These are phyloP conservation scores for Apistogramma diplotaenia DNA, from an alignment of 2,113 vertebrate genomes.

Conservation along the genomic window DNA sequence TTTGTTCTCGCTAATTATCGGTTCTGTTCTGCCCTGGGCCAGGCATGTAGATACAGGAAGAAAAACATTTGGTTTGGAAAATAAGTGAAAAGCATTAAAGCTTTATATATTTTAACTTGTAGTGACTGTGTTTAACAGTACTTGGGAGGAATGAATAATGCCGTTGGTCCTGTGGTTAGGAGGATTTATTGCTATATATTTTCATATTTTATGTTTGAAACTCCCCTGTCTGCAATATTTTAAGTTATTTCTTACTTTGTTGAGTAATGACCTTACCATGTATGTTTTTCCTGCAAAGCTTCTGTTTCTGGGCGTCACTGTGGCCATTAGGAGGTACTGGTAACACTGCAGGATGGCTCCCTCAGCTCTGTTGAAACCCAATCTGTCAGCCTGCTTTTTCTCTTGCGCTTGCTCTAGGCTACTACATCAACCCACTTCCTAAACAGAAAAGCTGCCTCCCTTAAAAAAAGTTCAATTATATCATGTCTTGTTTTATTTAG, in stretches of 20 bases:
- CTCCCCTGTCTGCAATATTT: conserved; percentile 74
- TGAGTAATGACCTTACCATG: conserved; percentile 74
- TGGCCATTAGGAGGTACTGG: conserved; percentile 52
- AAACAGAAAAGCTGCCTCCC: conserved; percentile 3
- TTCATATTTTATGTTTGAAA: conserved; percentile 75
- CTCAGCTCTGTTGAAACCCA: conserved; percentile 47
- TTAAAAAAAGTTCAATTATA: background rate
- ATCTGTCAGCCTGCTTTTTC: conserved; percentile 24
- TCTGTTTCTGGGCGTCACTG: conserved; percentile 71
- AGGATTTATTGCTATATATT: conserved; percentile 76
- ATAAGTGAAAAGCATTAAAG: conserved; percentile 73
- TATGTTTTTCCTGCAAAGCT: conserved; percentile 72
- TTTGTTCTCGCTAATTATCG: conserved; percentile 60
- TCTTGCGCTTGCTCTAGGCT: conserved; percentile 2
- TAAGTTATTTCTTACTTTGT: conserved; percentile 65
- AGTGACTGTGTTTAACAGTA: conserved; percentile 67
- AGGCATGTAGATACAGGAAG: conserved; percentile 70
- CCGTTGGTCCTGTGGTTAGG: conserved; percentile 66
- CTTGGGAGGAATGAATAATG: conserved; percentile 75
- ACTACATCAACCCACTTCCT: conserved; percentile 5
- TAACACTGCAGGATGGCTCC: conserved; percentile 55
- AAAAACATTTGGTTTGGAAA: conserved; percentile 77
- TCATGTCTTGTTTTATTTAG: background rate
- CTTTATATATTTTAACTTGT: conserved; percentile 73
- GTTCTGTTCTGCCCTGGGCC: conserved; percentile 43